Evolutionary conservation across 1,140 invertebrate genomes (phyloP).

Genomic region (Oryzaephilus surinamensis): DNA sequence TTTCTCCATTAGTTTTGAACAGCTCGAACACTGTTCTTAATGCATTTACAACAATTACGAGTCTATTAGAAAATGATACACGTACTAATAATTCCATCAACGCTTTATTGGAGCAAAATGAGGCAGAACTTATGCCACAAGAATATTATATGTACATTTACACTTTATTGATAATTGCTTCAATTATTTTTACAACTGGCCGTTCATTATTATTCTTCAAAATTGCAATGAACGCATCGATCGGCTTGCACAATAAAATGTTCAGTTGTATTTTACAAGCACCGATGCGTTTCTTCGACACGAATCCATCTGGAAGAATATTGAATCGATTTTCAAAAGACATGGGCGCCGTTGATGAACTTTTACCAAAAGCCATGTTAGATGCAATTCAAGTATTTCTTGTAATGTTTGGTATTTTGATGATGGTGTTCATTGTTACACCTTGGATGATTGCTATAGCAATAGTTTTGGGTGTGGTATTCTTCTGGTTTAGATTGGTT

Average conservation of each 20-base stretch:
- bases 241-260: slow-evolving; percentile 72
- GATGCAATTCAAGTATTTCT: slow-evolving; percentile 65
- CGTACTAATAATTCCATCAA: slow-evolving; percentile 6
- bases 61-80: neutral
- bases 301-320: slow-evolving; percentile 50
- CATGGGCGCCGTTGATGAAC: slow-evolving; percentile 74
- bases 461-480: slow-evolving; percentile 53
- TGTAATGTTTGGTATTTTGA: slow-evolving; percentile 35
- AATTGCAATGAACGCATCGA: slow-evolving; percentile 70
- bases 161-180: slow-evolving; percentile 25
- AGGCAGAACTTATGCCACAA: neutral
- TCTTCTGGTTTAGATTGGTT: slow-evolving; percentile 61
- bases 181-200: slow-evolving; percentile 42
- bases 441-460: slow-evolving; percentile 62
- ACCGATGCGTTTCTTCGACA: slow-evolving; percentile 54
- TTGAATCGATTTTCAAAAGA: slow-evolving; percentile 70
- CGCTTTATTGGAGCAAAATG: too few species aligned
- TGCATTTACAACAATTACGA: too few species aligned
- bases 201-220: slow-evolving; percentile 63
- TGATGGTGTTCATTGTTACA: slow-evolving; percentile 64
- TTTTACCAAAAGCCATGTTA: slow-evolving; percentile 64
- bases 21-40: too few species aligned
- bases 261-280: slow-evolving; percentile 64
- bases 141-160: slow-evolving; percentile 29
- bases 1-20: too few species aligned